A percentile compares a stretch with the other conserved stretches of the same genome.
Evolutionary conservation across 2,113 vertebrate genomes (phyloP).

Genomic region (Callopanchax toddi): DNA sequence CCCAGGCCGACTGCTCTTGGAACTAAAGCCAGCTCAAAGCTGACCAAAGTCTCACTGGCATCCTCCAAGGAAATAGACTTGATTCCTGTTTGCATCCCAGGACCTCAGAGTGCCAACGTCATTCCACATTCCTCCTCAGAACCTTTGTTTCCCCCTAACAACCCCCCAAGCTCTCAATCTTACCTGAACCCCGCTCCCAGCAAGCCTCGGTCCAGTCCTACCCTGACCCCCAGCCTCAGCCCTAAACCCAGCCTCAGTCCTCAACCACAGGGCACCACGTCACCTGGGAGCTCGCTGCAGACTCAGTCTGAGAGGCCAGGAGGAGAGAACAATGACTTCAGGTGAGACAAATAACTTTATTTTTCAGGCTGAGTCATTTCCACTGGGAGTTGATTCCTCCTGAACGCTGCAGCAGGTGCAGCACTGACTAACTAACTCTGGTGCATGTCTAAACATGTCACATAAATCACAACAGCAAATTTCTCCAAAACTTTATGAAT

Average conservation of each 20-base stretch:
- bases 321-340: slow-evolving; percentile 72
- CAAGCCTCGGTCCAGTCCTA: slow-evolving; percentile 13
- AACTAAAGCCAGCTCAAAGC: slow-evolving; percentile 61
- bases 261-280: slow-evolving; percentile 39
- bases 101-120: slow-evolving; percentile 39
- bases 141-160: slow-evolving; percentile 37
- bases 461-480: slow-evolving; percentile 50
- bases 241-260: slow-evolving; percentile 51
- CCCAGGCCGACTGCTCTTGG: slow-evolving; percentile 76
- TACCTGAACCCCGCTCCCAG: slow-evolving; percentile 44
- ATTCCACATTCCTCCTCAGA: slow-evolving; percentile 55
- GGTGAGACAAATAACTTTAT: slow-evolving; percentile 56
- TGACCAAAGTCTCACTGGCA: slow-evolving; percentile 51
- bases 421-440: too few species aligned
- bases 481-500: slow-evolving; percentile 48
- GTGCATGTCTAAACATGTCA: slow-evolving; percentile 32
- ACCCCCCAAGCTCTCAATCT: slow-evolving; percentile 53
- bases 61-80: slow-evolving; percentile 73
- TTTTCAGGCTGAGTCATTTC: neutral
- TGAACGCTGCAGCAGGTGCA: slow-evolving; percentile 30
- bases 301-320: slow-evolving; percentile 46
- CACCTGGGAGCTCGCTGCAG: slow-evolving; percentile 44
- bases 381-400: neutral
- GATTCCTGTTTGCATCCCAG: slow-evolving; percentile 73
- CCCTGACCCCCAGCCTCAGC: slow-evolving; percentile 21